These are phyloP conservation scores for Bombus vancouverensis DNA, from an alignment of 1,140 invertebrate genomes.

Conservation along the genomic window DNA sequence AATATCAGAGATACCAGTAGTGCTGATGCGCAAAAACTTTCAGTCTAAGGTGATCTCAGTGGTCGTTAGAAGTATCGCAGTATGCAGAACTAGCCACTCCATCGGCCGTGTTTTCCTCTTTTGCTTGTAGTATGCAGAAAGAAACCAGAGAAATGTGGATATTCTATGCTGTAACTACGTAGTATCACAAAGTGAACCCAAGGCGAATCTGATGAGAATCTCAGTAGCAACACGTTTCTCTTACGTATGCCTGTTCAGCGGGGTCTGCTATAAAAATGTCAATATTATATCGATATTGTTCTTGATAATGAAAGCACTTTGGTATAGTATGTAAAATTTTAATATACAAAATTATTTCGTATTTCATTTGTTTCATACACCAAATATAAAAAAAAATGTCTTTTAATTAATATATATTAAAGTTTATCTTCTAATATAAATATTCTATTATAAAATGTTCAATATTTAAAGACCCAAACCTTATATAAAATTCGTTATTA, in stretches of 20 bases:
- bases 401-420: neutral
- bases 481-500: neutral
- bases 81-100: constrained; percentile 75
- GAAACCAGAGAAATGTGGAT: constrained; percentile 80
- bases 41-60: constrained; percentile 69
- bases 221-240: constrained; percentile 78
- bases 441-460: neutral
- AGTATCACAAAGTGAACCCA: constrained; percentile 80
- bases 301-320: constrained; percentile 65
- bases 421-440: no score
- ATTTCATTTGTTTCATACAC: neutral
- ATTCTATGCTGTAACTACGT: constrained; percentile 82
- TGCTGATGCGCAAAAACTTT: constrained; percentile 69
- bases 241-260: constrained; percentile 80
- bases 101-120: constrained; percentile 69
- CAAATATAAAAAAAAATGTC: neutral
- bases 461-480: neutral
- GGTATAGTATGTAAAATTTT: constrained; percentile 54
- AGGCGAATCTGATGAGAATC: constrained; percentile 79
- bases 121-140: constrained; percentile 79
- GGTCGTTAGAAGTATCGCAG: constrained; percentile 74
- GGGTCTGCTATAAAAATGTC: constrained; percentile 84
- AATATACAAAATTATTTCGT: constrained; percentile 20
- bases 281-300: constrained; percentile 81
- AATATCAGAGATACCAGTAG: constrained; percentile 68